Conservation (phyloP, 2,113 vertebrate species). For the Melanocharis versteri region DNA sequence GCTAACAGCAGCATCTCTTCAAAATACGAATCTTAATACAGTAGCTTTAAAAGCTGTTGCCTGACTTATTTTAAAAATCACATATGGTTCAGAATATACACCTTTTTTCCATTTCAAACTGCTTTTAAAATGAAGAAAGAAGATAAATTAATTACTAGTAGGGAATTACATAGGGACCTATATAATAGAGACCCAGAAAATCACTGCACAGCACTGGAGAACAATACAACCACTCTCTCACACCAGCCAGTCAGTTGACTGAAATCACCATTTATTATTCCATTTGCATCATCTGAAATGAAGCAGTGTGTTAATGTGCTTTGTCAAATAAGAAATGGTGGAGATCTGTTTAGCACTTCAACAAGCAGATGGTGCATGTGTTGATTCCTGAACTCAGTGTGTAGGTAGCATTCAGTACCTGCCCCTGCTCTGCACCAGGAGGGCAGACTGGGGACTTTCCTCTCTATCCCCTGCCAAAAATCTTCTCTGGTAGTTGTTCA, state of each 20-base stretch:
- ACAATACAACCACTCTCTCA: neutral
- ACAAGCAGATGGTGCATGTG: neutral
- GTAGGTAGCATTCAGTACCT: neutral
- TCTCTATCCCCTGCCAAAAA: neutral
- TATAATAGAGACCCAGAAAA: neutral
- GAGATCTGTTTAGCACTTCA: neutral
- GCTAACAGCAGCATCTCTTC: neutral
- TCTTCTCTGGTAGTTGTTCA: neutral
- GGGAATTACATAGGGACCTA: neutral
- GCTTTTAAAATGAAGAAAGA: neutral
- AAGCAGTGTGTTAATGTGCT: neutral
- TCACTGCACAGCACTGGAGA: neutral
- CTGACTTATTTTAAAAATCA: neutral
- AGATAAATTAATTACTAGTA: neutral
- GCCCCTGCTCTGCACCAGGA: neutral
- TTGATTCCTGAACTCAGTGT: neutral
- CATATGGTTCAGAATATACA: neutral
- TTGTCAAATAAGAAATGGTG: neutral
- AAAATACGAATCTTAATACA: neutral
- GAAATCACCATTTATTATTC: neutral
- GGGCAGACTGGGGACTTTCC: neutral
- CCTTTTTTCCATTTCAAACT: neutral
- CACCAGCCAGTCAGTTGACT: neutral
- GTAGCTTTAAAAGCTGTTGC: neutral
- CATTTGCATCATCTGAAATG: neutral